phyloP scores from a whole-genome alignment of 2,113 vertebrate genomes.

The Larimichthys polyactis region DNA sequence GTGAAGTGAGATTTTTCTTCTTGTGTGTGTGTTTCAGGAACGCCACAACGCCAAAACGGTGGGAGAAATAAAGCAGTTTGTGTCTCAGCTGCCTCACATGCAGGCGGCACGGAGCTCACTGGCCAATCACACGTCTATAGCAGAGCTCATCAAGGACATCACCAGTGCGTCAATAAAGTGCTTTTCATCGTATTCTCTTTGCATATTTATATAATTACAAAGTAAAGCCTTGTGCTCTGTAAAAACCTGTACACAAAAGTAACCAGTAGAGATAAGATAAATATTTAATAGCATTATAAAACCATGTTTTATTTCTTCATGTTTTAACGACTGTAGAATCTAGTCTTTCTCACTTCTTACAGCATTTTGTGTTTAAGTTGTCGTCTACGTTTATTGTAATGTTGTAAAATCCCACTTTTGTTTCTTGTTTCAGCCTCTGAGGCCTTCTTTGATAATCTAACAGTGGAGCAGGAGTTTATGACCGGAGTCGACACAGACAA shows the following conservation, averaged over 20 bases:
- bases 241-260: not conserved
- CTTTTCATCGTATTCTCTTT: not conserved
- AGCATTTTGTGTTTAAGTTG: not conserved
- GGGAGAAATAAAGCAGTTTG: slow-evolving; percentile 99
- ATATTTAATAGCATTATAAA: not conserved
- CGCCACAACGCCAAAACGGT: slow-evolving; percentile 97
- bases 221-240: not conserved
- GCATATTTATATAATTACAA: not conserved
- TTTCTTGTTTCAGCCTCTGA: slow-evolving; percentile 91
- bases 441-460: slow-evolving; percentile 97
- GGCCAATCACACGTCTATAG: slow-evolving; percentile 97
- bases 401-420: not conserved
- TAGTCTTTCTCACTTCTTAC: not conserved
- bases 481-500: slow-evolving; percentile 98
- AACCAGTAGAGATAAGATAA: not conserved
- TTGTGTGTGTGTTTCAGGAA: slow-evolving; percentile 83
- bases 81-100: slow-evolving; percentile 98
- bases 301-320: not conserved
- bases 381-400: not conserved
- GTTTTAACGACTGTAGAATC: not conserved
- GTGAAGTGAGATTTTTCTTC: not conserved
- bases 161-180: slow-evolving; percentile 87
- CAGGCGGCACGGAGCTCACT: slow-evolving; percentile 95
- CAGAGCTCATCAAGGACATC: slow-evolving; percentile 97
- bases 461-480: slow-evolving; percentile 99